These are phyloP conservation scores for Aporophyla lueneburgensis DNA, from an alignment of 2,888 invertebrate genomes.

Conservation along the genomic window DNA sequence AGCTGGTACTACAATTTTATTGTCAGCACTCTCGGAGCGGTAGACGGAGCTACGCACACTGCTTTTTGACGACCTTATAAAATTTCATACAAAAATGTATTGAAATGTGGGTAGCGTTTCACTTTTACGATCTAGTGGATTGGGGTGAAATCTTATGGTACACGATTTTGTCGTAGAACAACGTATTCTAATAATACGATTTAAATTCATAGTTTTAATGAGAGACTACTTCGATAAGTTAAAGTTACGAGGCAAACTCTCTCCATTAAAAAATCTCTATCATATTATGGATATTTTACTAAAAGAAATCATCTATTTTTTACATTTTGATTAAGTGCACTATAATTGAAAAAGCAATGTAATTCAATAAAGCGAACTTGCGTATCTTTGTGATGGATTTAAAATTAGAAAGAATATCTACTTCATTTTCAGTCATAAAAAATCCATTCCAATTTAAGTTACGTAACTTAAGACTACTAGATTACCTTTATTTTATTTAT, in stretches of 20 bases:
- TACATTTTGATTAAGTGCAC: neutral
- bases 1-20: slow-evolving; percentile 59
- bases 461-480: neutral
- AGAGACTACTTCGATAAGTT: neutral
- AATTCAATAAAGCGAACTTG: slow-evolving; percentile 27
- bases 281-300: neutral
- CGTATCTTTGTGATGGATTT: slow-evolving; percentile 22
- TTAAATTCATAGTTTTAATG: neutral
- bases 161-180: neutral
- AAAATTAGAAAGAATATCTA: slow-evolving; percentile 26
- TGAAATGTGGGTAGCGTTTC: slow-evolving; percentile 30
- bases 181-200: neutral
- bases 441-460: slow-evolving; percentile 38
- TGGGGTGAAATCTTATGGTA: neutral
- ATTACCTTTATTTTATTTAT: slow-evolving; percentile 43
- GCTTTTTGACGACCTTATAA: slow-evolving; percentile 62
- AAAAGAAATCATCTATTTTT: neutral
- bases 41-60: slow-evolving; percentile 36
- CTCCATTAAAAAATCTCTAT: neutral
- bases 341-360: slow-evolving; percentile 6
- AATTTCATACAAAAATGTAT: slow-evolving; percentile 54
- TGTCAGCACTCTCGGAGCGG: slow-evolving; percentile 42
- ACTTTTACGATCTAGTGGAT: slow-evolving; percentile 45
- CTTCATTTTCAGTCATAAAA: slow-evolving; percentile 30
- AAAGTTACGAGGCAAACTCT: too few species aligned